Evolutionary conservation across 2,113 vertebrate genomes (phyloP).

Genomic region (Micronycteris hirsuta): DNA sequence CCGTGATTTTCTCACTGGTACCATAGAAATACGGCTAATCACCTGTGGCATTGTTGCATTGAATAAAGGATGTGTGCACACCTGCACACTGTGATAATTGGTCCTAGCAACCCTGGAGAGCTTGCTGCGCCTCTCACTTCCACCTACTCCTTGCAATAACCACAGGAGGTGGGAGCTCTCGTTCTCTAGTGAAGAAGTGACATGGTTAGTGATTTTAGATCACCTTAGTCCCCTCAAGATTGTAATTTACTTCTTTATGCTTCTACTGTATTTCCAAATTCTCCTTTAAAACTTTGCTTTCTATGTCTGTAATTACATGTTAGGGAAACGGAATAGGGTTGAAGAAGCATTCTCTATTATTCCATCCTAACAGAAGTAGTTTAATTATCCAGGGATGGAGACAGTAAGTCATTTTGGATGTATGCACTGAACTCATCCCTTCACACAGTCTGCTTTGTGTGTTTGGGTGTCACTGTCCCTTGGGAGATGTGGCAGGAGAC

Average conservation of each 20-base stretch:
- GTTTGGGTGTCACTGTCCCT: not conserved
- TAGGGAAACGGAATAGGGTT: not conserved
- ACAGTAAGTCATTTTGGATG: not conserved
- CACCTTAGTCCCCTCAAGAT: not conserved
- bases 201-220: not conserved
- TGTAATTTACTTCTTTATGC: not conserved
- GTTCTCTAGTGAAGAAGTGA: not conserved
- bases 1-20: not conserved
- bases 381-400: not conserved
- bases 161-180: rapidly evolving
- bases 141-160: not conserved
- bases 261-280: not conserved
- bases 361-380: not conserved
- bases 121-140: not conserved
- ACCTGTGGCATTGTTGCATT: no score
- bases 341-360: not conserved
- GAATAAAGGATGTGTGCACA: not conserved
- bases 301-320: not conserved
- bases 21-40: not conserved
- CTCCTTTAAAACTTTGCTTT: not conserved
- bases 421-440: not conserved
- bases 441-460: not conserved
- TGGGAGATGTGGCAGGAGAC: not conserved
- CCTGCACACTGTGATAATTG: not conserved
- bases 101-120: not conserved